Percentiles rank a stretch among this genome's conserved stretches.
Evolutionary conservation across 35 echinoderm and acorn worm species (phyloP).

Genomic region (Acanthaster planci): DNA sequence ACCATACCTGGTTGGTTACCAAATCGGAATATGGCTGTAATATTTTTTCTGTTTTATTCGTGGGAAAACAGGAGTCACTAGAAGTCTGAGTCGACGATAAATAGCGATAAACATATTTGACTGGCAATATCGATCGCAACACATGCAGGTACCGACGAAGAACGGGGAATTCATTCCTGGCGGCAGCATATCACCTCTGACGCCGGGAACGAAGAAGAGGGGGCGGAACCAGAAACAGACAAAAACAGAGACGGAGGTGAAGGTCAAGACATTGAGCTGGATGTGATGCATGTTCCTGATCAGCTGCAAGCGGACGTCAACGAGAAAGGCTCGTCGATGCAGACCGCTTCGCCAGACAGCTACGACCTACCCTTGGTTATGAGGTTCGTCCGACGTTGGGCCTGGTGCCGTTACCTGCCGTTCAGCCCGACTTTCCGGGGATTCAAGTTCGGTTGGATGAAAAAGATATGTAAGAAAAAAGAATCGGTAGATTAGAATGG

Average conservation of each 20-base stretch:
- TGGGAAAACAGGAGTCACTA: no score
- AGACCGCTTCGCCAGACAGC: background rate
- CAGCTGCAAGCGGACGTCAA: slow-evolving; percentile 6
- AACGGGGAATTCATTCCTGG: slow-evolving; percentile 60
- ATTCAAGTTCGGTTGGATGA: slow-evolving; percentile 30
- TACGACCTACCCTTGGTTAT: slow-evolving; percentile 94
- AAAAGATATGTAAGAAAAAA: background rate
- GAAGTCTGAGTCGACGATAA: no score
- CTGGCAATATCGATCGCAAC: background rate
- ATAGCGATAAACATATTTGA: no score
- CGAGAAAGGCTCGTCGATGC: background rate
- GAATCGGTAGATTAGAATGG: no score
- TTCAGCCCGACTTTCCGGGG: slow-evolving; percentile 89
- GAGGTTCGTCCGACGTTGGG: slow-evolving; percentile 55
- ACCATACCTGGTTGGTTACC: slow-evolving; percentile 78
- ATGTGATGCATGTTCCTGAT: slow-evolving; percentile 46
- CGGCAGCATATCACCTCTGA: background rate
- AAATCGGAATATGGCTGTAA: no score
- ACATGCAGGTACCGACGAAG: slow-evolving; percentile 75
- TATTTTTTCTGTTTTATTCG: no score
- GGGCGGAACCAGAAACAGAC: background rate
- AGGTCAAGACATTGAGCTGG: slow-evolving; percentile 52
- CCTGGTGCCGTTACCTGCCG: slow-evolving; percentile 71
- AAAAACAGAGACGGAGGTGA: background rate
- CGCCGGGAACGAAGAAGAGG: background rate